A percentile compares a stretch with the other conserved stretches of the same genome.
phyloP scores from a whole-genome alignment of 2,113 vertebrate genomes.

The Tretioscincus oriximinensis region DNA sequence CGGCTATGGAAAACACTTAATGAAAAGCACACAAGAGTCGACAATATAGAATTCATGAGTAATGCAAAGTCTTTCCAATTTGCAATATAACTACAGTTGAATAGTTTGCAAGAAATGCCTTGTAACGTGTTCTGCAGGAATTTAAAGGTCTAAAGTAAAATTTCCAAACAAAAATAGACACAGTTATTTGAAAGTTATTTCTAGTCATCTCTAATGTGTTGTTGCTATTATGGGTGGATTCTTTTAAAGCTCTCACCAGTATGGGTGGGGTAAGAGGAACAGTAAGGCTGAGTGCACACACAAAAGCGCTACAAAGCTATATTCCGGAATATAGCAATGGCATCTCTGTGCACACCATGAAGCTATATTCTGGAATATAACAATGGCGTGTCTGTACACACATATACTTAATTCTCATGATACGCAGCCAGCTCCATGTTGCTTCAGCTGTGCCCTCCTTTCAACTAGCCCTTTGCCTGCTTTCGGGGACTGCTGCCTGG shows the following conservation, averaged over 20 bases:
- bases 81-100: constrained; percentile 9
- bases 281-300: too few relatives aligned
- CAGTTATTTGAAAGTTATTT: neutral
- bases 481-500: too few relatives aligned
- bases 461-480: too few relatives aligned
- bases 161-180: constrained; percentile 31
- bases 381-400: too few relatives aligned
- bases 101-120: neutral
- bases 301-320: too few relatives aligned
- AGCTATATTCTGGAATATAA: too few relatives aligned
- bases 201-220: constrained; percentile 3
- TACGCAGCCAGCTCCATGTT: too few relatives aligned
- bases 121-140: constrained; percentile 38
- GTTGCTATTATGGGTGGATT: constrained; percentile 21
- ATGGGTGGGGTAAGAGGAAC: too few relatives aligned
- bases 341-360: too few relatives aligned
- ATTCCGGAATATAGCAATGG: too few relatives aligned
- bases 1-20: constrained; percentile 45
- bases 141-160: constrained; percentile 40
- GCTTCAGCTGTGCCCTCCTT: too few relatives aligned
- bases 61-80: constrained; percentile 28
- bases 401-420: too few relatives aligned
- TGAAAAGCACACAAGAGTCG: neutral
- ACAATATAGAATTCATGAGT: neutral
- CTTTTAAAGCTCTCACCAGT: neutral